Conservation (phyloP, 2,797 vertebrate genomes). For the Phataginus tricuspis region DNA sequence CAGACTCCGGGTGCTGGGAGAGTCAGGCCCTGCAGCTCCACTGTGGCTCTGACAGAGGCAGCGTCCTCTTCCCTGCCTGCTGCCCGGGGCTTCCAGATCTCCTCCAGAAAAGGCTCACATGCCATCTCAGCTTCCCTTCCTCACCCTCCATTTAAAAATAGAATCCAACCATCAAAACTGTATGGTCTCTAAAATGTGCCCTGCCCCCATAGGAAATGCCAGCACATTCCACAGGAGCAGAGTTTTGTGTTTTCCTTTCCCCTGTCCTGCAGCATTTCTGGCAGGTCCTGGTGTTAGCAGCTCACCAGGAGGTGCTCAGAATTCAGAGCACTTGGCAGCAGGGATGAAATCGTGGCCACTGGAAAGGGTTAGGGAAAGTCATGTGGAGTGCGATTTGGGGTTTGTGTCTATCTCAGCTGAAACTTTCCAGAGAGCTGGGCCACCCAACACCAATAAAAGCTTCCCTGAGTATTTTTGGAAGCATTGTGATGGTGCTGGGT, state of each 20-base stretch:
- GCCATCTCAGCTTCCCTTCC: not conserved
- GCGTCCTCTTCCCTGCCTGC: not conserved
- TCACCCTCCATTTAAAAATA: not conserved
- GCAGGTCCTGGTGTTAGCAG: constrained; percentile 31
- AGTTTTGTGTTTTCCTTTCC: not conserved
- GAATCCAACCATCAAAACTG: not conserved
- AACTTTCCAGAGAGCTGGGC: constrained; percentile 77
- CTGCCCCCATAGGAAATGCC: not conserved
- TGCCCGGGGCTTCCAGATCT: not conserved
- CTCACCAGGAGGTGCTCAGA: not conserved
- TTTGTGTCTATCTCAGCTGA: constrained; percentile 67
- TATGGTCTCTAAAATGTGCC: not conserved
- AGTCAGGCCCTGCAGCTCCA: not conserved
- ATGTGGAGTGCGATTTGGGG: not conserved
- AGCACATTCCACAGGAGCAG: not conserved
- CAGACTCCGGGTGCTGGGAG: too few relatives aligned
- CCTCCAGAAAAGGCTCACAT: not conserved
- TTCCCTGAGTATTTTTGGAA: constrained; percentile 63
- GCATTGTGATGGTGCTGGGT: constrained; percentile 50
- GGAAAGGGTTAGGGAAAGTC: constrained; percentile 54
- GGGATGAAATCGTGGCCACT: constrained; percentile 49
- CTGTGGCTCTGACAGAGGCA: not conserved
- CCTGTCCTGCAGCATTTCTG: constrained; percentile 44
- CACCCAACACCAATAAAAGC: constrained; percentile 62
- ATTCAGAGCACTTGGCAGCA: constrained; percentile 67